These are phyloP conservation scores for Otocyon megalotis DNA, from an alignment of 2,113 vertebrate genomes.

Conservation along the genomic window DNA sequence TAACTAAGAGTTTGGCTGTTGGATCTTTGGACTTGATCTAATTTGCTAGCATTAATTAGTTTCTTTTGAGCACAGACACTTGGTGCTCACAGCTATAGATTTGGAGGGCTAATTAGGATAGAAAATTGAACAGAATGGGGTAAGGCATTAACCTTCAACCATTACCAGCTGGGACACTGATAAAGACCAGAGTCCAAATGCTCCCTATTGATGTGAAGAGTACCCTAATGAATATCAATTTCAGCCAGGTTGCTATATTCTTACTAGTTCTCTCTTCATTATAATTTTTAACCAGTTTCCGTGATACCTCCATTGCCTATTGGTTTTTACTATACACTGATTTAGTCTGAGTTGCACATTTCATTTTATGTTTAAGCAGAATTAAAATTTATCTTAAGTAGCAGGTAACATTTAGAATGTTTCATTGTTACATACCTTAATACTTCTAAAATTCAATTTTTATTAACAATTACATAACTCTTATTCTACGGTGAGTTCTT, in stretches of 20 bases:
- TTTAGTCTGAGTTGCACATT: conserved; percentile 59
- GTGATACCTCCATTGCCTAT: conserved; percentile 65
- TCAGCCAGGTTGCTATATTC: conserved; percentile 87
- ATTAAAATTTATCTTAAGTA: conserved; percentile 54
- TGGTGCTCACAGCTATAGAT: conserved; percentile 94
- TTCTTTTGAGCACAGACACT: conserved; percentile 93
- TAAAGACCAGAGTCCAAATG: conserved; percentile 93
- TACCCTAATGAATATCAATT: conserved; percentile 92
- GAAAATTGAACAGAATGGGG: conserved; percentile 93
- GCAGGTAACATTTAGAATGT: conserved; percentile 34
- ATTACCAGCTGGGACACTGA: conserved; percentile 96
- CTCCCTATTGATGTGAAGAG: conserved; percentile 92
- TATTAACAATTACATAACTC: neutral
- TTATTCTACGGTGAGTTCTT: conserved; percentile 32
- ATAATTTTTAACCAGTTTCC: conserved; percentile 81
- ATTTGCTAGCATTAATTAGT: conserved; percentile 98
- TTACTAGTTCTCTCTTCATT: conserved; percentile 80
- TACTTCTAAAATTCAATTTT: conserved; percentile 53
- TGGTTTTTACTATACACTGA: conserved; percentile 65
- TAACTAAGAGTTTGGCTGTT: conserved; percentile 93
- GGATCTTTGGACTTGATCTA: conserved; percentile 96
- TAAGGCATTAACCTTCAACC: conserved; percentile 92
- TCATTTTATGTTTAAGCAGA: conserved; percentile 70
- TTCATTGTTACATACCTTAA: neutral
- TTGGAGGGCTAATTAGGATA: conserved; percentile 93